Evolutionary conservation across 2,888 invertebrate species (phyloP).

Genomic region (Pyrgus malvae): DNA sequence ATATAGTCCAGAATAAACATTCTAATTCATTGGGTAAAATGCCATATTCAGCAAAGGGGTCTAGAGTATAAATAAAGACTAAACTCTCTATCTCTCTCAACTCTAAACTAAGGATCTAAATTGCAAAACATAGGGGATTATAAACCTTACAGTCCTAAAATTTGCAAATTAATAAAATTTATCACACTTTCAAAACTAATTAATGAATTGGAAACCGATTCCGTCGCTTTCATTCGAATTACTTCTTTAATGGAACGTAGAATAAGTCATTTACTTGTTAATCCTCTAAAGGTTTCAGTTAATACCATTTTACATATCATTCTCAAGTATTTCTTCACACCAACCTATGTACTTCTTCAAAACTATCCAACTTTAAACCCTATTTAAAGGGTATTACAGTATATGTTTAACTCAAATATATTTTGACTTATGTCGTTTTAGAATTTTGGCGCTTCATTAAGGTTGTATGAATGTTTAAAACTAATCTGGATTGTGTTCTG

Average conservation of each 20-base stretch:
- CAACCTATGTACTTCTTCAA: not conserved
- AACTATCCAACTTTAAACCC: not conserved
- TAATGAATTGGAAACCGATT: slow-evolving; percentile 3
- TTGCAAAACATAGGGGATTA: no score
- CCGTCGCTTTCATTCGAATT: not conserved
- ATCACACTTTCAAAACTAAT: not conserved
- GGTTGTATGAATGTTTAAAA: slow-evolving; percentile 14
- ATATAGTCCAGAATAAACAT: no score
- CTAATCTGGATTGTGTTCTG: slow-evolving; percentile 9
- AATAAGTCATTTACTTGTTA: slow-evolving; percentile 6
- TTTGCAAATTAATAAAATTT: not conserved
- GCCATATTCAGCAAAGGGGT: no score
- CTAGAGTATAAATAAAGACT: no score
- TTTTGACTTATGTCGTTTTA: not conserved
- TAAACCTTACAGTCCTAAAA: no score
- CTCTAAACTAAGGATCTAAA: no score
- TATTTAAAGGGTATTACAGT: not conserved
- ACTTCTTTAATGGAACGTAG: slow-evolving; percentile 1
- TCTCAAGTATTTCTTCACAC: not conserved
- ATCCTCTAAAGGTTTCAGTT: slow-evolving; percentile 5
- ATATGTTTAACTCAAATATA: not conserved
- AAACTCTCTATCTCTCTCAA: no score
- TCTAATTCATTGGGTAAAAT: no score
- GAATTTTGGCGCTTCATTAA: not conserved
- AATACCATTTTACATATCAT: slow-evolving; percentile 9